A percentile compares a stretch with the other conserved stretches of the same genome.
Conservation (phyloP, 92 coral and sea anemone genomes). For the Parazoanthus atlanticus region DNA sequence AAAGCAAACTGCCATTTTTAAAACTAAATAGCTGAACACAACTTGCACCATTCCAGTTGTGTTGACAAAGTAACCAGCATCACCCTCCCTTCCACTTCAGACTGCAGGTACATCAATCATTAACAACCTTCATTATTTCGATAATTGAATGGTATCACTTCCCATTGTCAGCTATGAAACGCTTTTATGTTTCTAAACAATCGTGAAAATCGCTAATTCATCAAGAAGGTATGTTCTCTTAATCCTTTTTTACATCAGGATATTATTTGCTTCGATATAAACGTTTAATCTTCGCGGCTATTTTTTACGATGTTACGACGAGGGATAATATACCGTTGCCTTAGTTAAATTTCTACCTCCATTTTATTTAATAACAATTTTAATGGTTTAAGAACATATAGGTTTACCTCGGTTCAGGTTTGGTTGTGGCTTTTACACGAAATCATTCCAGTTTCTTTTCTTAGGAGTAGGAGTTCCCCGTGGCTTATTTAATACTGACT, state of each 20-base stretch:
- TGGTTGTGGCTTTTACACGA: not conserved
- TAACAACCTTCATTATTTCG: conserved; percentile 22
- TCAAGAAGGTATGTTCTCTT: conserved; percentile 5
- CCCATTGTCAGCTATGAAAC: not conserved
- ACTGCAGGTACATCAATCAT: conserved; percentile 21
- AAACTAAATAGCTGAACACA: not conserved
- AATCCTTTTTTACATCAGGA: not conserved
- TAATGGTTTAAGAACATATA: not conserved
- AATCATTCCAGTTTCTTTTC: no score
- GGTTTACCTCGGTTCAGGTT: not conserved
- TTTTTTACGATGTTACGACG: not conserved
- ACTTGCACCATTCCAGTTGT: not conserved
- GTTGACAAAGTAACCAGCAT: not conserved
- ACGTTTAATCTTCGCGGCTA: not conserved
- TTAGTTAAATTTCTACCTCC: no score
- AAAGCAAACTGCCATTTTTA: no score
- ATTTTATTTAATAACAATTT: no score
- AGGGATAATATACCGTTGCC: not conserved
- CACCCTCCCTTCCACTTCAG: not conserved
- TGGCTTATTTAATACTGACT: no score
- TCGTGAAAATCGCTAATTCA: not conserved
- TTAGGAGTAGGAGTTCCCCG: no score
- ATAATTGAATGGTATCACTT: conserved; percentile 1
- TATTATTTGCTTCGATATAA: not conserved
- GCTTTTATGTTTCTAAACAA: conserved; percentile 3